A percentile compares a stretch with the other conserved stretches of the same genome.
These are phyloP conservation scores for Leptinotarsa juncta DNA, from an alignment of 2,888 invertebrate species.

Conservation along the genomic window DNA sequence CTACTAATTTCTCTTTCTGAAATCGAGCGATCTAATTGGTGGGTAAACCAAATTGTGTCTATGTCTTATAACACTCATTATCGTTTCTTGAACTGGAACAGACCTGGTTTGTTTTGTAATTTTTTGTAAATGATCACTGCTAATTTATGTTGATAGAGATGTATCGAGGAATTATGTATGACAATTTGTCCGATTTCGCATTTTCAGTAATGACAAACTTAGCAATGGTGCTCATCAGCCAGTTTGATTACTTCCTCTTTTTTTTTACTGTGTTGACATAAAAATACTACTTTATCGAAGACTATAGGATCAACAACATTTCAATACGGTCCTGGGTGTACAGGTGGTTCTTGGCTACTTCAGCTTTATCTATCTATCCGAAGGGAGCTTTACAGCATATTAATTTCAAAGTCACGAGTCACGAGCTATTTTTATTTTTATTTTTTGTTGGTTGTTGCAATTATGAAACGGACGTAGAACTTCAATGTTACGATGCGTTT, in stretches of 20 bases:
- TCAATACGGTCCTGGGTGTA: conserved; percentile 15
- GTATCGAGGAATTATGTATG: too few relatives aligned
- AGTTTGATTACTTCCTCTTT: neutral
- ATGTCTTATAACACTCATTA: too few relatives aligned
- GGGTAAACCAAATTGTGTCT: too few relatives aligned
- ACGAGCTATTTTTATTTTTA: conserved; percentile 27
- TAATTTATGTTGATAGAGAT: too few relatives aligned
- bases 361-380: conserved; percentile 38
- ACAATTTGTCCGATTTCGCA: too few relatives aligned
- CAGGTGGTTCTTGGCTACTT: conserved; percentile 37
- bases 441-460: conserved; percentile 24
- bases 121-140: too few relatives aligned
- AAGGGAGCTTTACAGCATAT: conserved; percentile 38
- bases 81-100: too few relatives aligned
- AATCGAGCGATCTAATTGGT: too few relatives aligned
- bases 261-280: neutral
- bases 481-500: neutral
- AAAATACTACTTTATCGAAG: neutral
- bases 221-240: too few relatives aligned
- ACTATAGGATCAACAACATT: neutral
- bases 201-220: too few relatives aligned
- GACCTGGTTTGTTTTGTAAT: too few relatives aligned
- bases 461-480: conserved; percentile 9
- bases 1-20: too few relatives aligned
- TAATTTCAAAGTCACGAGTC: conserved; percentile 40